phyloP scores from a whole-genome alignment of 2,888 invertebrate species.

The Thelaira solivaga region DNA sequence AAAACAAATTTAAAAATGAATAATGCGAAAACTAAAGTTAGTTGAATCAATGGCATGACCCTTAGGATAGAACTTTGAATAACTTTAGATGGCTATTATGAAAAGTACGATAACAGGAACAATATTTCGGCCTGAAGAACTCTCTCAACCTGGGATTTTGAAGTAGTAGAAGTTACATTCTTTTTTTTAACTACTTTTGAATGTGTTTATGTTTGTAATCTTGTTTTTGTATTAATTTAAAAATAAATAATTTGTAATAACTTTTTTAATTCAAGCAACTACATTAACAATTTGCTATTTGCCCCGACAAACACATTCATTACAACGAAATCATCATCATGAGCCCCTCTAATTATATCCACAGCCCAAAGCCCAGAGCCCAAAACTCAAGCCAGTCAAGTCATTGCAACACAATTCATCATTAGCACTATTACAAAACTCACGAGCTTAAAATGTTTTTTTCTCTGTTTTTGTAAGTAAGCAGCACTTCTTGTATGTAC shows the following conservation, averaged over 20 bases:
- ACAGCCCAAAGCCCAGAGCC: neutral
- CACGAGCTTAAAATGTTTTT: neutral
- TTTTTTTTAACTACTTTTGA: neutral
- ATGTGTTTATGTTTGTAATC: neutral
- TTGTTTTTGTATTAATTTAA: too few species aligned
- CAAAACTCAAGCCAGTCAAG: too few species aligned
- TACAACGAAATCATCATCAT: neutral
- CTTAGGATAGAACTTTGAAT: too few species aligned
- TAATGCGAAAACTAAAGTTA: too few species aligned
- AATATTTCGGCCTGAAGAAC: too few species aligned
- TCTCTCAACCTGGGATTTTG: too few species aligned
- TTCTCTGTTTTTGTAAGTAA: too few species aligned
- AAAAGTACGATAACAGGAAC: too few species aligned
- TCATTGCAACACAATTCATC: neutral
- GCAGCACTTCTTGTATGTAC: too few species aligned
- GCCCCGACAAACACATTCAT: slow-evolving; percentile 11
- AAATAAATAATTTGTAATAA: neutral
- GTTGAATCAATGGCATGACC: too few species aligned
- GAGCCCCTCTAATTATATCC: neutral
- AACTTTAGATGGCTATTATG: too few species aligned
- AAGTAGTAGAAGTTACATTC: neutral
- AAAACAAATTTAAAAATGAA: too few species aligned
- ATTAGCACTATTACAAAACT: slow-evolving; percentile 9
- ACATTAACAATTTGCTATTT: neutral
- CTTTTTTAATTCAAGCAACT: neutral